phyloP scores from a whole-genome alignment of 2,888 invertebrate genomes.

The Chaetoderma sp. region DNA sequence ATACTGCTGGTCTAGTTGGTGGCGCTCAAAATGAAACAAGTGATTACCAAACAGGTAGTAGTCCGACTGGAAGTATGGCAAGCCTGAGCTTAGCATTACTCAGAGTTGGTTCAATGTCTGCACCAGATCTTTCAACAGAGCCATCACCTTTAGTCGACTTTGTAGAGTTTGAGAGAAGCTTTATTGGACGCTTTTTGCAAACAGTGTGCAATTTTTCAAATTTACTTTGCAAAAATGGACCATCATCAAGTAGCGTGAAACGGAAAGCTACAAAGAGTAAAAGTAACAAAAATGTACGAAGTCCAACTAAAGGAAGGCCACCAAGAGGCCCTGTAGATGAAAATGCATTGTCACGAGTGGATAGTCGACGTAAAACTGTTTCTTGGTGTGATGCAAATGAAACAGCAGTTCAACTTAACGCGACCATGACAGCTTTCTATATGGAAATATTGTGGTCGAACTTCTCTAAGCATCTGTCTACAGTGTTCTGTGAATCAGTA shows the following conservation, averaged over 20 bases:
- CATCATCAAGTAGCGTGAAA: neutral
- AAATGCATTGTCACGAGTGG: slow-evolving; percentile 53
- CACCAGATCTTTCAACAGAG: slow-evolving; percentile 60
- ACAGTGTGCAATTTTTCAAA: slow-evolving; percentile 66
- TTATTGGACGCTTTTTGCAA: slow-evolving; percentile 63
- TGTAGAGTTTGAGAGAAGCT: slow-evolving; percentile 58
- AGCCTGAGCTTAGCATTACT: slow-evolving; percentile 57
- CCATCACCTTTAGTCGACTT: slow-evolving; percentile 61
- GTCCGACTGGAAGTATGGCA: slow-evolving; percentile 46
- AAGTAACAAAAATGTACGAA: slow-evolving; percentile 14
- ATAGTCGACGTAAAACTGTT: slow-evolving; percentile 63
- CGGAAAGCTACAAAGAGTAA: slow-evolving; percentile 1
- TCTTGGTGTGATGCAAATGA: slow-evolving; percentile 67
- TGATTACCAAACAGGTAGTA: slow-evolving; percentile 53
- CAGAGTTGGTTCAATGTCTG: slow-evolving; percentile 51
- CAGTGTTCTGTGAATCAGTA: slow-evolving; percentile 57
- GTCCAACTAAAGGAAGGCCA: slow-evolving; percentile 37
- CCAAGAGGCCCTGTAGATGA: slow-evolving; percentile 42
- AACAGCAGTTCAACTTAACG: slow-evolving; percentile 54
- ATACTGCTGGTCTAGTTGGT: no score
- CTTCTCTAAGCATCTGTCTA: slow-evolving; percentile 55
- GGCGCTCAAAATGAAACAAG: slow-evolving; percentile 50
- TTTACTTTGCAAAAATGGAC: slow-evolving; percentile 54
- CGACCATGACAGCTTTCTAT: slow-evolving; percentile 55
- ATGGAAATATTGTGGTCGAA: slow-evolving; percentile 63